phyloP scores from a whole-genome alignment of 1,140 invertebrate species.

The Lethrus apterus region DNA sequence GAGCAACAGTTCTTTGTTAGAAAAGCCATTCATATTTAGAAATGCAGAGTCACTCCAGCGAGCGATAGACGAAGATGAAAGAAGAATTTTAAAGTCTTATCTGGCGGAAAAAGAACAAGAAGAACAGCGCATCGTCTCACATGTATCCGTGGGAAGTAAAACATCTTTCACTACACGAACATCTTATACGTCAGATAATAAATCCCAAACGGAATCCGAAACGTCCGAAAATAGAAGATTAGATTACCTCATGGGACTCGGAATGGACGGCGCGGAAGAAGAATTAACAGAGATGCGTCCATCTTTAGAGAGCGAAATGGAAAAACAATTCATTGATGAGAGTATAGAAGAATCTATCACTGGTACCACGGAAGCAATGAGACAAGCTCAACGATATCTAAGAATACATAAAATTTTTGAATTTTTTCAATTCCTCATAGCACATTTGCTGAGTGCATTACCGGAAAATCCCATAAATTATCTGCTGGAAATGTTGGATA shows the following conservation, averaged over 20 bases:
- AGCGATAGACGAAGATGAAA: not conserved
- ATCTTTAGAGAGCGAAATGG: constrained; percentile 9
- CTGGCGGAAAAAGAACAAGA: not conserved
- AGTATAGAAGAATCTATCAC: not conserved
- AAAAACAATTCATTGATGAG: constrained; percentile 8
- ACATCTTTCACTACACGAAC: not conserved
- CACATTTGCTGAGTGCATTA: constrained; percentile 40
- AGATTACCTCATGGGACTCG: not conserved
- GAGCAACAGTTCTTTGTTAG: not conserved
- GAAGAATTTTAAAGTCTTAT: not conserved
- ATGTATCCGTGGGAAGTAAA: not conserved
- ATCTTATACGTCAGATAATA: not conserved
- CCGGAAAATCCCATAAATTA: constrained; percentile 44
- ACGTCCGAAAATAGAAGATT: not conserved
- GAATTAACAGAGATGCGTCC: not conserved
- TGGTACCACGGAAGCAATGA: constrained; percentile 25
- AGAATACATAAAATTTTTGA: constrained; percentile 41
- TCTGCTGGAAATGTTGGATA: constrained; percentile 42
- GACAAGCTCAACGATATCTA: constrained; percentile 38
- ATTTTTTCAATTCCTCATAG: constrained; percentile 43
- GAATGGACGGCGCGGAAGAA: not conserved
- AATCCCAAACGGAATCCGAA: not conserved
- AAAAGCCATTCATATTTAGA: not conserved
- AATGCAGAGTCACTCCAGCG: not conserved
- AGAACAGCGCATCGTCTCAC: not conserved